Evolutionary conservation across 2,113 vertebrate genomes (phyloP).

Genomic region (Phalacrocorax brasilianus): DNA sequence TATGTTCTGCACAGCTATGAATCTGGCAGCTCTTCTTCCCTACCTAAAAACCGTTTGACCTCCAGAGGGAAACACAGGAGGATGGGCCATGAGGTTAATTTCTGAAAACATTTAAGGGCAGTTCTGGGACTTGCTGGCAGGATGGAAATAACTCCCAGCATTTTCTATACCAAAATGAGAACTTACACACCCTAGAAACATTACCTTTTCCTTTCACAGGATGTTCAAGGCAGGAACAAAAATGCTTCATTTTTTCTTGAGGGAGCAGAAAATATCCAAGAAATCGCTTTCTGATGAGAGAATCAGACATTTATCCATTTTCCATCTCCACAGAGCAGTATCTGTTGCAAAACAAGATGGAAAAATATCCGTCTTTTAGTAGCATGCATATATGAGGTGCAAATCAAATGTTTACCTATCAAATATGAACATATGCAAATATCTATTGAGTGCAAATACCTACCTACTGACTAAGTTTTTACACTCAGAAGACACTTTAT

Average conservation of each 20-base stretch:
- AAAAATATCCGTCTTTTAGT: background rate
- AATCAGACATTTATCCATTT: background rate
- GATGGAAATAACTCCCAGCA: fast-evolving
- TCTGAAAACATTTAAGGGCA: background rate
- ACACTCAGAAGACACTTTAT: background rate
- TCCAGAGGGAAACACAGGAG: background rate
- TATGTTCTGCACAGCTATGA: background rate
- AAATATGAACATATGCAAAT: background rate
- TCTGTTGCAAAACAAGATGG: background rate
- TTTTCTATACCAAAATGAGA: background rate
- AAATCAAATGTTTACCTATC: background rate
- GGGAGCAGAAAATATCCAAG: background rate
- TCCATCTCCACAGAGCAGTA: background rate
- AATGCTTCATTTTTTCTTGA: background rate
- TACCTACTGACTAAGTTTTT: background rate
- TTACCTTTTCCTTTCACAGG: background rate
- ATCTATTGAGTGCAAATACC: background rate
- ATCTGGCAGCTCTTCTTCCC: background rate
- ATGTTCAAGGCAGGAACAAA: background rate
- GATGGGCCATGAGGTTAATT: background rate
- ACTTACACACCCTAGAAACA: background rate
- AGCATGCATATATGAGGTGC: background rate
- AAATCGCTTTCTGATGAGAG: background rate
- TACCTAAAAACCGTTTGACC: background rate
- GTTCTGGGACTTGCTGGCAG: background rate